Evolutionary conservation across 2,797 vertebrate genomes (phyloP).

Genomic region (Phyllotis vaccarum): DNA sequence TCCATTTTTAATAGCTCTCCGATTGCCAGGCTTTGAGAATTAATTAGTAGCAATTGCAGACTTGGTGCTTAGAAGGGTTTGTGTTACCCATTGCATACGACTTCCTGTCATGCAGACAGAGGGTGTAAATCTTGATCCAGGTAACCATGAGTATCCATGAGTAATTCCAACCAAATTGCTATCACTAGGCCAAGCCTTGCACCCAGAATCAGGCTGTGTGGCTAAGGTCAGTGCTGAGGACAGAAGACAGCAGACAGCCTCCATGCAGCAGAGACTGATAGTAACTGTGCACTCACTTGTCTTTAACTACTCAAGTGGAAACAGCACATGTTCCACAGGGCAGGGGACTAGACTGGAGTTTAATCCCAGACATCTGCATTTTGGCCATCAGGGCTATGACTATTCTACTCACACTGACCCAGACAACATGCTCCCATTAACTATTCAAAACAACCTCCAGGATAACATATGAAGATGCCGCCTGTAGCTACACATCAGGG

Average conservation of each 20-base stretch:
- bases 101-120: constrained; percentile 31
- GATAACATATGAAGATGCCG: background rate
- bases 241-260: constrained; percentile 62
- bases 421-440: background rate
- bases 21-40: constrained; percentile 60
- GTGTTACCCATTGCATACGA: constrained; percentile 59
- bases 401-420: background rate
- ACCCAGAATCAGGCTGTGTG: constrained; percentile 43
- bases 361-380: background rate
- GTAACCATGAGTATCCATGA: constrained; percentile 66
- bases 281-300: constrained; percentile 26
- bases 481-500: background rate
- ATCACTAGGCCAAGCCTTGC: constrained; percentile 22
- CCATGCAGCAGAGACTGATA: background rate
- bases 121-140: constrained; percentile 52
- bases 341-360: background rate
- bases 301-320: background rate
- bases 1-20: constrained; percentile 29
- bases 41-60: constrained; percentile 66
- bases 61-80: constrained; percentile 32
- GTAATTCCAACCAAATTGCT: constrained; percentile 66
- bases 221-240: constrained; percentile 76
- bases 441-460: background rate
- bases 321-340: background rate
- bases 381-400: background rate